Conservation (phyloP, 2,888 invertebrate genomes). For the Bibio marci region DNA sequence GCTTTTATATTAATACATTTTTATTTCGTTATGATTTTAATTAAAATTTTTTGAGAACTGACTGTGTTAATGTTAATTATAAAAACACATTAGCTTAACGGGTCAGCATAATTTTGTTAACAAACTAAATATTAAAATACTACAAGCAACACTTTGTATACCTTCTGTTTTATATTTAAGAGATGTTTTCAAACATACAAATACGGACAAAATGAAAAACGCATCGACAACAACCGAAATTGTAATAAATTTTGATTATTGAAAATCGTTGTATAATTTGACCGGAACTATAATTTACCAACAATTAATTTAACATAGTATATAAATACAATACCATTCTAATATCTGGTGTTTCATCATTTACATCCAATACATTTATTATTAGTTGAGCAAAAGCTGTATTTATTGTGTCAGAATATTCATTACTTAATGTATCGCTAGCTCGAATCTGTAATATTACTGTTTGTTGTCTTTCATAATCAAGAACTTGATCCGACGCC, state of each 20-base stretch:
- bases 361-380: constrained; percentile 47
- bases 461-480: constrained; percentile 40
- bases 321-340: constrained; percentile 30
- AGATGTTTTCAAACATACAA: no score
- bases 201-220: no score
- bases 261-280: no score
- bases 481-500: constrained; percentile 34
- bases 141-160: no score
- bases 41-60: not conserved
- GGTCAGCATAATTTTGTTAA: no score
- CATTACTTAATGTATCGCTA: constrained; percentile 30
- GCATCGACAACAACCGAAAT: no score
- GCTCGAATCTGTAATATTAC: constrained; percentile 36
- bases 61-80: not conserved
- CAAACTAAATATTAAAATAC: no score
- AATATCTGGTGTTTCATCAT: constrained; percentile 53
- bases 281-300: no score
- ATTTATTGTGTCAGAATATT: constrained; percentile 14
- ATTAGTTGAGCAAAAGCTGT: constrained; percentile 33
- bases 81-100: not conserved
- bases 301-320: constrained; percentile 3
- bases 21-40: not conserved
- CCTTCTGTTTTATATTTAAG: no score
- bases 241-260: no score
- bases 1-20: no score